Evolutionary conservation across 2,888 invertebrate genomes (phyloP), one percentile per base, ranked within the genome.

Genomic region (Automeris io): DNA sequence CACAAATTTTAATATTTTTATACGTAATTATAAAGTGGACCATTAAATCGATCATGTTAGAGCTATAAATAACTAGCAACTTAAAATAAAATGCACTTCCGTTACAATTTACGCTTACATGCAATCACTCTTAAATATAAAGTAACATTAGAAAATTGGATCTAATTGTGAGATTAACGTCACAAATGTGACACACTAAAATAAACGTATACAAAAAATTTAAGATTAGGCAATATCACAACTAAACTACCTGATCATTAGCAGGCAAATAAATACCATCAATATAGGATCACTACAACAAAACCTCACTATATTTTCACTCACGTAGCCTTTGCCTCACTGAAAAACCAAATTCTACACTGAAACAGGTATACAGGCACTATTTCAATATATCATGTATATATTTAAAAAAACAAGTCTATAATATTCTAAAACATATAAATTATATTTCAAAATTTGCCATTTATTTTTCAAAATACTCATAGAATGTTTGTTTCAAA

Each of bases 211-310:
- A 86, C 85, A 73, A 80, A 80, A 19, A 77, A 68, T 64, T 75
- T 80, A 67, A 79, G 58, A 75, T 77, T 80, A 80, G 68, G 67
- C 79, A 75, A 85, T 86, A 86, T 86, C 86, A 86, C 86, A 86
- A 86, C 85, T 82, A 78, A 85, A 82, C 65, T 57, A 55, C 75
- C 81, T 62, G 72, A 48, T 51, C 34, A 33, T 43, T 39, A 33
- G 63, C 73, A 76, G 76, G 62, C 67, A 68, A 79, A 77, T 78
- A 78, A 79, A 80, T 77, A 72, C 29, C 22, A 39, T 31, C 4
- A 13, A 31, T 37, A 29, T 19, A 26, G 35, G 25, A 35, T 34
- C 31, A 32, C 31, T 37, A 32, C 32, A 18, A 26, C 32, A 22
- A 32, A 34, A 19, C n/a, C n/a, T 34, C 34, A 23, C 23, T 34